Percentiles rank a stretch among this genome's conserved stretches.
phyloP scores from a whole-genome alignment of 2,888 invertebrate genomes.

The Archips crataeganus region DNA sequence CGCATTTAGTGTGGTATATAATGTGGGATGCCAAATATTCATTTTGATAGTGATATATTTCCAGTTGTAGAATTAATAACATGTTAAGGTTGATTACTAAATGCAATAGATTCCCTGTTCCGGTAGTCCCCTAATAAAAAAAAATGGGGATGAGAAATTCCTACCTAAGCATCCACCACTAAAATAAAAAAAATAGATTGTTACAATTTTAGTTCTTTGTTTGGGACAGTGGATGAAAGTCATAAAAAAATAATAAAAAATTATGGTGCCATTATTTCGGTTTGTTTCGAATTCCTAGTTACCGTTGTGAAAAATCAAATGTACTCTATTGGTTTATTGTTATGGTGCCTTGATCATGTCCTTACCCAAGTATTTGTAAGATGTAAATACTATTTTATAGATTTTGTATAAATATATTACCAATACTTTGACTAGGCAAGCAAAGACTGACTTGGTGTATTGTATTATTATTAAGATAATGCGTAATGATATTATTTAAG shows the following conservation, averaged over 20 bases:
- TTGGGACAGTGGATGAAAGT: not conserved
- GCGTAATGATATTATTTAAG: conserved; percentile 70
- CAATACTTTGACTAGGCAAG: conserved; percentile 81
- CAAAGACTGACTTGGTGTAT: conserved; percentile 85
- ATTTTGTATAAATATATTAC: conserved; percentile 69
- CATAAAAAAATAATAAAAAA: conserved; percentile 12
- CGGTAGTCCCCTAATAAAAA: not conserved
- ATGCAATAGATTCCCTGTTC: not conserved
- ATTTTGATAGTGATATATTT: conserved; percentile 57
- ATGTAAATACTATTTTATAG: conserved; percentile 52
- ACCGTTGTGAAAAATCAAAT: conserved; percentile 56
- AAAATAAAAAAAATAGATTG: not conserved
- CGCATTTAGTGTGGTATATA: conserved; percentile 64
- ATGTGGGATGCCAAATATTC: conserved; percentile 83
- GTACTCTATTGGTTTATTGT: conserved; percentile 41
- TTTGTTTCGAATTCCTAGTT: conserved; percentile 54
- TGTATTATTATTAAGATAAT: conserved; percentile 69
- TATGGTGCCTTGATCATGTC: conserved; percentile 62
- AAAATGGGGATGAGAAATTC: not conserved
- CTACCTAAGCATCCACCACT: not conserved
- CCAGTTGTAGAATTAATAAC: conserved; percentile 51
- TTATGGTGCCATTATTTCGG: conserved; percentile 64
- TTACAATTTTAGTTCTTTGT: not conserved
- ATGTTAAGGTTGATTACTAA: not conserved
- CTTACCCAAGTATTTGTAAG: conserved; percentile 45